A percentile compares a stretch with the other conserved stretches of the same genome.
Evolutionary conservation across 2,113 vertebrate genomes (phyloP).

Genomic region (Amphiprion percula): DNA sequence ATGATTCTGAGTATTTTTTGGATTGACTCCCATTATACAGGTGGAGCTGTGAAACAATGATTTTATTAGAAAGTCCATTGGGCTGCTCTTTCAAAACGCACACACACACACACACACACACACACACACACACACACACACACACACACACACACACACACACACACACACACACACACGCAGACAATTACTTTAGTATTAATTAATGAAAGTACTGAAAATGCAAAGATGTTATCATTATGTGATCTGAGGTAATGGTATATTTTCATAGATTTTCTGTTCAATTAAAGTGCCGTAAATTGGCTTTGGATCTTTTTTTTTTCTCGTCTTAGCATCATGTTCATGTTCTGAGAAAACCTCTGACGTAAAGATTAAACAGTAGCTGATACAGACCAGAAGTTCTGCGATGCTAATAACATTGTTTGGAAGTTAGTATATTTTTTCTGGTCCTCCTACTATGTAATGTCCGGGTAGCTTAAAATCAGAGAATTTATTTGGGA

Average conservation of each 20-base stretch:
- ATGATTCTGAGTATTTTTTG: not conserved
- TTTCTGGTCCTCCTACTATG: not conserved
- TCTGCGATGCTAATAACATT: too few relatives aligned
- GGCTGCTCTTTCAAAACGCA: not conserved
- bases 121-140: too few relatives aligned
- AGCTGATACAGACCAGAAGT: not conserved
- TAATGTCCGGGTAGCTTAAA: not conserved
- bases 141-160: too few relatives aligned
- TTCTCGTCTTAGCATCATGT: slow-evolving; percentile 9
- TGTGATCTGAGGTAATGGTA: too few relatives aligned
- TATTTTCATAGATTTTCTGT: too few relatives aligned
- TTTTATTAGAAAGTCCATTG: not conserved
- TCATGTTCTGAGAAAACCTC: not conserved
- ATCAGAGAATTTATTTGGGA: slow-evolving; percentile 23
- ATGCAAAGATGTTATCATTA: too few relatives aligned
- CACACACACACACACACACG: too few relatives aligned
- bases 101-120: too few relatives aligned
- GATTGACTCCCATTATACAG: not conserved
- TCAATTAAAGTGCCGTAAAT: too few relatives aligned
- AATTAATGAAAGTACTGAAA: too few relatives aligned
- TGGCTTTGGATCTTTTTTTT: slow-evolving; percentile 31
- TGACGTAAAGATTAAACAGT: slow-evolving; percentile 20
- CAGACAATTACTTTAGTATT: too few relatives aligned
- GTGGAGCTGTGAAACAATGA: not conserved
- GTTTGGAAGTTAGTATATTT: slow-evolving; percentile 13